phyloP scores from a whole-genome alignment of 1,140 invertebrate genomes.

The Spodoptera frugiperda region DNA sequence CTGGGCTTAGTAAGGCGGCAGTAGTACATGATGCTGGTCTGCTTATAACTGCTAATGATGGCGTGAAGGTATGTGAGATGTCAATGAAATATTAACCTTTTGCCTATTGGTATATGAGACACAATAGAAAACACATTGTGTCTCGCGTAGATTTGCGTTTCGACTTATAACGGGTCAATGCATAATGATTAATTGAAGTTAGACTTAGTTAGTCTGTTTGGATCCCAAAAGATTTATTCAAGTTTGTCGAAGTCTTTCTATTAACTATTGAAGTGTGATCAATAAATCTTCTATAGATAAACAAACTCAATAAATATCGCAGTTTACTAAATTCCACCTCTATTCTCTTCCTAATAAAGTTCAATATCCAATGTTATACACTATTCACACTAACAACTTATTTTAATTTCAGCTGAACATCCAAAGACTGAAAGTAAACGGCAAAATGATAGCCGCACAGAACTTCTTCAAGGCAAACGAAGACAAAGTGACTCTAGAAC shows the following conservation, averaged over 20 bases:
- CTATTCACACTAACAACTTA: not conserved
- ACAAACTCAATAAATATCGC: no score
- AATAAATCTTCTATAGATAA: not conserved
- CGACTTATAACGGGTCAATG: no score
- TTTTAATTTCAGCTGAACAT: conserved; percentile 87
- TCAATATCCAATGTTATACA: not conserved
- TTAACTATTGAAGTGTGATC: no score
- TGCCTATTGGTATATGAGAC: no score
- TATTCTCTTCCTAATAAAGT: not conserved
- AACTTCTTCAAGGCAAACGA: conserved; percentile 91
- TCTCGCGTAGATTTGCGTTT: no score
- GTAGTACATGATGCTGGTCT: conserved; percentile 93
- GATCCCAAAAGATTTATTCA: no score
- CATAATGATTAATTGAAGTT: no score
- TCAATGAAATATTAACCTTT: no score
- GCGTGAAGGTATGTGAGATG: conserved; percentile 87
- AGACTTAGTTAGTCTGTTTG: no score
- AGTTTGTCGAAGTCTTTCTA: no score
- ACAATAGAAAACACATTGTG: no score
- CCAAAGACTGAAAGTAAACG: conserved; percentile 90
- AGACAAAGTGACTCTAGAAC: conserved; percentile 87
- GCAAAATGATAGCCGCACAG: conserved; percentile 93
- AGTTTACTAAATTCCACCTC: no score
- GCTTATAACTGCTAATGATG: conserved; percentile 92
- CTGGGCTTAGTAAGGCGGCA: conserved; percentile 88